phyloP scores from a whole-genome alignment of 1,140 invertebrate species.

The Elysia chlorotica region DNA sequence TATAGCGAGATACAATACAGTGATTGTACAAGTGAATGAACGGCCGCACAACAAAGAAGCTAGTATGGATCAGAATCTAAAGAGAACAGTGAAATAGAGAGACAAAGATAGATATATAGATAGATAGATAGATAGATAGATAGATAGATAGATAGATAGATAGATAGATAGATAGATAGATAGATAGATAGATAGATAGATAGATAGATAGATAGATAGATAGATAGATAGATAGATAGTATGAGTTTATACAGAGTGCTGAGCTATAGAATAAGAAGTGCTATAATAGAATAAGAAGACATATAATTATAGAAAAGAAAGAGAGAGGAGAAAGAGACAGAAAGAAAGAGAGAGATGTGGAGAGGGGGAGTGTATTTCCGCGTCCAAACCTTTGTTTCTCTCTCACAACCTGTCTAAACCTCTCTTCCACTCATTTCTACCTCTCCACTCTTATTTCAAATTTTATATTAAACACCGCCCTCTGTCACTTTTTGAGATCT shows the following conservation, averaged over 20 bases:
- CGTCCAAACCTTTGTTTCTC: not conserved
- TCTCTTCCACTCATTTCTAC: no score
- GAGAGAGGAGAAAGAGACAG: not conserved
- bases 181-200: not conserved
- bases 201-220: not conserved
- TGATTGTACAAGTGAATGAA: no score
- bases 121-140: not conserved
- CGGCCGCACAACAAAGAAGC: no score
- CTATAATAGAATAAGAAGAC: no score
- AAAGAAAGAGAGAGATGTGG: not conserved
- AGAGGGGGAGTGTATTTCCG: no score
- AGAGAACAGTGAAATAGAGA: no score
- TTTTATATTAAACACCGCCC: not conserved
- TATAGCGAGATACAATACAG: no score
- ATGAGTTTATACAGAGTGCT: not conserved
- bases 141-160: not conserved
- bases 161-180: not conserved
- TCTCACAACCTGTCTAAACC: not conserved
- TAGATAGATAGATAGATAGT: not conserved
- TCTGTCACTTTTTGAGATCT: not conserved
- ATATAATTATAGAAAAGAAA: no score
- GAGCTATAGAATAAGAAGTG: not conserved
- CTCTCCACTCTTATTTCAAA: no score
- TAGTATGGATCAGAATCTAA: no score
- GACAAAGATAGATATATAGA: no score